Evolutionary conservation across 1,140 invertebrate genomes (phyloP), one percentile per base, ranked within the genome.

Genomic region (Macrocentrus cingulum): DNA sequence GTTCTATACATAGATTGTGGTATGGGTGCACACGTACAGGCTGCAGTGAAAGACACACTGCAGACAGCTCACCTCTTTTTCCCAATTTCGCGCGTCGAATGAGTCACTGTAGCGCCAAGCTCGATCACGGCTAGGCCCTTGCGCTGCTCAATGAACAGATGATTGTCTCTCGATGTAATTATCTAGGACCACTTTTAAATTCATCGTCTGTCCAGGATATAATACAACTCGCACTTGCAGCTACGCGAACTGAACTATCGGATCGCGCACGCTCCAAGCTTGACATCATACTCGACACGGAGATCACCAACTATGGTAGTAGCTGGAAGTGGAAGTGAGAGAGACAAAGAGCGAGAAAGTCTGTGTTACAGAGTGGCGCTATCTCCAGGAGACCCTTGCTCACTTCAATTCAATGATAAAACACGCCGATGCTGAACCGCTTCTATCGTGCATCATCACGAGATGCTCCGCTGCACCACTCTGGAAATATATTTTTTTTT

Each of bases 231-330:
- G 56, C 57, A 57, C 59, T 56, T 56, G 34, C 29, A 52, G 34
- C 57, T 59, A 61, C 52, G 56, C 56, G 41, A 48, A 56, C 61
- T 63, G 58, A 59, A 68, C 59, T 62, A 64, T 65, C 64, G 63
- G 62, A 62, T 64, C 61, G 58, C 54, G 56, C 71, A 69, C 71
- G 70, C 71, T 71, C 68, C 37, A 16, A 37, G 23, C 37, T 48
- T 41, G 34, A 69, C 68, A 68, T 69, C 64, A 60, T 66, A 65
- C 52, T 48, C 62, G 67, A 68, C n/a, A n/a, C 66, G 68, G 62
- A 66, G 62, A 75, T 72, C 64, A 62, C 74, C 72, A 74, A 74
- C 69, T 73, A 74, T 64, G 66, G 65, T 61, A 67, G 63, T 67
- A 58, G 37, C 54, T 62, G 61, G 52, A 63, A 41, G 48, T 56